Evolutionary conservation across 2,113 vertebrate genomes (phyloP), one percentile per base, ranked within the genome.

Genomic region (Gymnobelideus leadbeateri): DNA sequence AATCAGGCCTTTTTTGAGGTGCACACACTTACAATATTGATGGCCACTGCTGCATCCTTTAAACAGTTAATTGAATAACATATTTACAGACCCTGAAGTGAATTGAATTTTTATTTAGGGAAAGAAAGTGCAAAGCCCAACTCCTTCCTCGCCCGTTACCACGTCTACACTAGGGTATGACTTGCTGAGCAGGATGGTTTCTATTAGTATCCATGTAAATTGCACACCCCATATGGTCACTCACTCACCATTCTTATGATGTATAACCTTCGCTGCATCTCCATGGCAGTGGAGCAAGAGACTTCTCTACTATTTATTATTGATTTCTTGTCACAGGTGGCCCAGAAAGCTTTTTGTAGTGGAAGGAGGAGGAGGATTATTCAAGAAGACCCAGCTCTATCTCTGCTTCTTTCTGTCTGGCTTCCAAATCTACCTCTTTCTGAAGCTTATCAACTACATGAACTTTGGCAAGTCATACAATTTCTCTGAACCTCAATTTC

Each of bases 1-100:
- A 94, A 98, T 95, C 92, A 97, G 93, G 95, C 96, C 96, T 96
- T 94, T 97, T 97, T 94, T 95, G 93, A 93, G 93, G 68, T 84
- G 5, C 14, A 84, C 19, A n/a, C 8, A 43, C n/a, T 84, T 43
- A 43, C n/a, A 43, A 84, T 84, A 84, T 84, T 43, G 68, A 84
- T 84, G 19, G 16, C 68, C 16, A 43, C 19, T 23, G 68, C 68
- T 43, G 6, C 68, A 84, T 84, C 19, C n/a, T 43, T 84, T 84
- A 84, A 84, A 84, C 19, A 84, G 68, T 43, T 84, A 84, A 84
- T 43, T 84, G 68, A 84, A 84, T 84, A 84, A 84, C 43, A 19
- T 43, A 23, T 84, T 84, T 84, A 19, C 19, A 84, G 19, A 43
- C 68, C 6, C 19, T 84, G 68, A 84, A n/a, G 68, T 84, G n/a